phyloP scores from a whole-genome alignment of 2,113 vertebrate genomes.

The Corythoichthys haematopterus region DNA sequence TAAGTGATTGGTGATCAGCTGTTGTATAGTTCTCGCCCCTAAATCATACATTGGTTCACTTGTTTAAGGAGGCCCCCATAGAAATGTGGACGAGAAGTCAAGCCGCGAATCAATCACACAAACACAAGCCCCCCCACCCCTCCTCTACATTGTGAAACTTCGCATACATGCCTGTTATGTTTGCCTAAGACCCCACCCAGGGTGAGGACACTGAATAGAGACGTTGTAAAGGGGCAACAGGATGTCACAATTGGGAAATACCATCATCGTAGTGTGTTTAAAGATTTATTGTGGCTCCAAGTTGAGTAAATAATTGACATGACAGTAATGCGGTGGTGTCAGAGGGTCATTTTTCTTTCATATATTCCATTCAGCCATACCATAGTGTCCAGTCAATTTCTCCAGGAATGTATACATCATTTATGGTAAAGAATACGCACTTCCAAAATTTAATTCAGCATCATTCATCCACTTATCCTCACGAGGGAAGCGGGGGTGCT shows the following conservation, averaged over 20 bases:
- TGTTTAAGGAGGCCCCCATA: slow-evolving; percentile 6
- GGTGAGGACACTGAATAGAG: slow-evolving; percentile 23
- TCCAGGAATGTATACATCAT: neutral
- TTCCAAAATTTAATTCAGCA: no score
- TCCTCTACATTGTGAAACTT: slow-evolving; percentile 6
- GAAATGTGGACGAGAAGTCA: slow-evolving; percentile 7
- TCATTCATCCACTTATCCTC: no score
- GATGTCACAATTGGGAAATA: slow-evolving; percentile 31
- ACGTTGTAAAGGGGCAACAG: slow-evolving; percentile 6
- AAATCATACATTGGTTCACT: neutral
- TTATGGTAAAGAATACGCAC: neutral
- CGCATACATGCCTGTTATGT: slow-evolving; percentile 19
- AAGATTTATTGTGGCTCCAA: neutral
- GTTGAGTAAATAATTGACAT: slow-evolving; percentile 26
- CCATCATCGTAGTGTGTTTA: slow-evolving; percentile 32
- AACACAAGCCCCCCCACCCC: neutral
- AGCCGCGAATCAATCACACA: slow-evolving; percentile 26
- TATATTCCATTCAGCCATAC: slow-evolving; percentile 1
- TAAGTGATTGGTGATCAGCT: neutral
- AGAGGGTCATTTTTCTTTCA: slow-evolving; percentile 22
- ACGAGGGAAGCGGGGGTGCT: no score
- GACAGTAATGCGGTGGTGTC: slow-evolving; percentile 18
- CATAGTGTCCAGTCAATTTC: neutral
- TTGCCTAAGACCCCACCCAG: slow-evolving; percentile 48
- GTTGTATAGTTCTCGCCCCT: slow-evolving; percentile 10